Evolutionary conservation across 2,888 invertebrate species (phyloP).

Genomic region (Spicauda simplicius): DNA sequence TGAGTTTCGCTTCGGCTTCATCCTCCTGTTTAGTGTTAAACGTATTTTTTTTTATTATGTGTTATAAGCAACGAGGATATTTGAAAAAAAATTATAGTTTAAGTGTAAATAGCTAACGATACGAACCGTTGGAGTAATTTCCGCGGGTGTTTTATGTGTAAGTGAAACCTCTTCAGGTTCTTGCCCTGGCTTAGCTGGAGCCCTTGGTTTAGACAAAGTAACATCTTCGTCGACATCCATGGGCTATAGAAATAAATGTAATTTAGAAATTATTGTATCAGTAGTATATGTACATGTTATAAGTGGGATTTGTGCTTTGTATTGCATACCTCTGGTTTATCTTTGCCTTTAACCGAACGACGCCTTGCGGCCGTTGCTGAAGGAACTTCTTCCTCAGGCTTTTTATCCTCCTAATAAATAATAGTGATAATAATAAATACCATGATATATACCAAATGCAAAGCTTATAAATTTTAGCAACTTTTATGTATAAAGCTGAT

Average conservation of each 20-base stretch:
- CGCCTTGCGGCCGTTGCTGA: slow-evolving; percentile 72
- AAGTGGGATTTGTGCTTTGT: slow-evolving; percentile 5
- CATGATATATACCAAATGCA: too few relatives aligned
- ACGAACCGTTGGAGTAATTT: slow-evolving; percentile 78
- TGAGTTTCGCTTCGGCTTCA: slow-evolving; percentile 77
- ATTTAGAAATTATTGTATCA: background rate
- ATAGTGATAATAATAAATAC: slow-evolving; percentile 1
- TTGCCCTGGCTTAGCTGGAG: slow-evolving; percentile 68
- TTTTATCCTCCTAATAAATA: slow-evolving; percentile 50
- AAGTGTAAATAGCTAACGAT: slow-evolving; percentile 37
- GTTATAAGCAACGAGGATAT: background rate
- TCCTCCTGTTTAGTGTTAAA: slow-evolving; percentile 57
- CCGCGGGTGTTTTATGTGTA: slow-evolving; percentile 79
- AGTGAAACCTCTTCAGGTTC: slow-evolving; percentile 78
- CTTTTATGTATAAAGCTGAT: slow-evolving; percentile 22
- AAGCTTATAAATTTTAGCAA: slow-evolving; percentile 27
- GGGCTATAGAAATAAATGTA: slow-evolving; percentile 34
- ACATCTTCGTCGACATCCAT: slow-evolving; percentile 81
- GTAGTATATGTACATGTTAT: background rate
- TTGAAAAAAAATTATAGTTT: background rate
- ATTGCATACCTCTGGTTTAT: slow-evolving; percentile 68
- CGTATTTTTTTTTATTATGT: background rate
- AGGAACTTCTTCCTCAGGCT: slow-evolving; percentile 45
- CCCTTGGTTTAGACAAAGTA: slow-evolving; percentile 70
- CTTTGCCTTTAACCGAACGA: slow-evolving; percentile 76